Evolutionary conservation across 2,797 vertebrate genomes (phyloP).

Genomic region (Micropoecilia bifurca): DNA sequence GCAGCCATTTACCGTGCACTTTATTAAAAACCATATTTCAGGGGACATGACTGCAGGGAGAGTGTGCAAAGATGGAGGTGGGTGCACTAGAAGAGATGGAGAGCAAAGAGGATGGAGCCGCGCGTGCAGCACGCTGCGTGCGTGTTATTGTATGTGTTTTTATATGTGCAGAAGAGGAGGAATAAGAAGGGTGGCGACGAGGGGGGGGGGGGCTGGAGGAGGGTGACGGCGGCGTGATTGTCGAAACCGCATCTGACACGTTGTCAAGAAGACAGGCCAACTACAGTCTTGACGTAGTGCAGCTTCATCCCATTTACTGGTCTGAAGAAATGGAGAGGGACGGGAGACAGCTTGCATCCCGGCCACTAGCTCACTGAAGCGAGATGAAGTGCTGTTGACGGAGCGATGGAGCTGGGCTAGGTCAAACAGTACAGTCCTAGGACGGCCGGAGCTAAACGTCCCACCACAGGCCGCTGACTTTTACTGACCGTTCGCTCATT

Average conservation of each 20-base stretch:
- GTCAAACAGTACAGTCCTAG: conserved; percentile 66
- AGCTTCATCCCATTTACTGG: conserved; percentile 75
- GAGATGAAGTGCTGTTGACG: conserved; percentile 66
- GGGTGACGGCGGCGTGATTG: conserved; percentile 10
- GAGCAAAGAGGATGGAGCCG: conserved; percentile 37
- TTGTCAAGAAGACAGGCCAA: conserved; percentile 76
- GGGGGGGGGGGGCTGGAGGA: conserved; percentile 8
- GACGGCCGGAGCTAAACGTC: conserved; percentile 62
- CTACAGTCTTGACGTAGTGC: conserved; percentile 78
- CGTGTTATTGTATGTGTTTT: neutral
- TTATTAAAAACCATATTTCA: conserved; percentile 87
- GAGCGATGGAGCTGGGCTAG: conserved; percentile 66
- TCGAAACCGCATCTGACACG: conserved; percentile 73
- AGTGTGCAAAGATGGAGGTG: conserved; percentile 60
- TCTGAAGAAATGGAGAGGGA: conserved; percentile 77
- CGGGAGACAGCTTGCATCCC: conserved; percentile 74
- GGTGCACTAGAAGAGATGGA: conserved; percentile 54
- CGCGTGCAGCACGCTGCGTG: conserved; percentile 47
- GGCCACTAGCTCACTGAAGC: conserved; percentile 74
- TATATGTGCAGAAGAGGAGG: neutral
- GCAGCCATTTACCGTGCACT: conserved; percentile 80
- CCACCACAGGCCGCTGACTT: conserved; percentile 56
- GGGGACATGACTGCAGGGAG: conserved; percentile 54
- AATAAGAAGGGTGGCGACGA: neutral
- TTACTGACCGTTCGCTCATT: conserved; percentile 68